These are phyloP conservation scores for Sphinx pinastri DNA, from an alignment of 2,888 invertebrate genomes.

Conservation along the genomic window DNA sequence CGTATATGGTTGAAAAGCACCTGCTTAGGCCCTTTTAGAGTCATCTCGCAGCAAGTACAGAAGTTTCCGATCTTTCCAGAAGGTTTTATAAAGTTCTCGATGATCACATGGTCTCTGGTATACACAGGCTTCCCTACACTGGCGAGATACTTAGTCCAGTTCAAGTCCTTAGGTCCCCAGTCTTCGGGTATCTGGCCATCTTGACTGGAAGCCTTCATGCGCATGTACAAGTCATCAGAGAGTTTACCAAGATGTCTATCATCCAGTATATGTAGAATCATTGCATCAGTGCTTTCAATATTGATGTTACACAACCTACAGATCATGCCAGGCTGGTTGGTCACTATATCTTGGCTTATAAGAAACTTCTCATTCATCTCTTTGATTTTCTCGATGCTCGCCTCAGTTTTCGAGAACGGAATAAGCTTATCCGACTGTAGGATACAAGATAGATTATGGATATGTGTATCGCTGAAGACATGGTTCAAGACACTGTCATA, in stretches of 20 bases:
- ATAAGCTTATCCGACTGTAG: constrained; percentile 70
- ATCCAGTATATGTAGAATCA: constrained; percentile 69
- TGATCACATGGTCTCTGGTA: constrained; percentile 70
- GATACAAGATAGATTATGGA: constrained; percentile 71
- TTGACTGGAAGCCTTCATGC: constrained; percentile 60
- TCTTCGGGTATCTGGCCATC: constrained; percentile 72
- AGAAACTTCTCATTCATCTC: constrained; percentile 72
- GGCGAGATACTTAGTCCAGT: constrained; percentile 76
- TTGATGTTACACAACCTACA: constrained; percentile 64
- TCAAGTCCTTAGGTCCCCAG: constrained; percentile 76
- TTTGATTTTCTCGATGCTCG: constrained; percentile 65
- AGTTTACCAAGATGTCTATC: constrained; percentile 72
- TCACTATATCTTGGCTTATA: constrained; percentile 56
- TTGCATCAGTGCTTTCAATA: constrained; percentile 60
- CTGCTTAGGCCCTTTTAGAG: constrained; percentile 74
- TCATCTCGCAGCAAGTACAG: constrained; percentile 77
- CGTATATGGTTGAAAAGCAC: constrained; percentile 78
- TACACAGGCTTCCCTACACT: constrained; percentile 73
- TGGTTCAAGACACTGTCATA: constrained; percentile 78
- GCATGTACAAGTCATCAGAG: constrained; percentile 70
- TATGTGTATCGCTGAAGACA: constrained; percentile 74
- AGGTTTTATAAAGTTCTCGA: constrained; percentile 77
- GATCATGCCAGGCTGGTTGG: constrained; percentile 48
- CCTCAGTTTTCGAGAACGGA: constrained; percentile 59
- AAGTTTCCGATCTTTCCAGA: constrained; percentile 74